Base-by-base conservation (phyloP, 2,888 invertebrate species). In the Orthosia incerta region DNA sequence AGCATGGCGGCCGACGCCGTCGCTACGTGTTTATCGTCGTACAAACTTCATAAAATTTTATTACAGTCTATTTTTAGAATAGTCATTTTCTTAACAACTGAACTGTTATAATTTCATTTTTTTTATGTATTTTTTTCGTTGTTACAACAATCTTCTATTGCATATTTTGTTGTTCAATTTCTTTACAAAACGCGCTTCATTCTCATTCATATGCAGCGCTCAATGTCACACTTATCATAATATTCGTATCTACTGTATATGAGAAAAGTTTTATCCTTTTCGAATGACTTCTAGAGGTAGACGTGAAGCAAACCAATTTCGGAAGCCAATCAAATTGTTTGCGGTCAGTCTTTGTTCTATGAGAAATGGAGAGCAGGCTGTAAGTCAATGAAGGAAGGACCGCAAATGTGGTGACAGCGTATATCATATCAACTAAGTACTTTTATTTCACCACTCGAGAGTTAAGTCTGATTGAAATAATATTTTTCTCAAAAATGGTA, bases 11-110 rank as follows among this genome's bases (percentile, higher is more conserved):
- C 71, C 60, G 59, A 63, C 72, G 66, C 39, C 66, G 70, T 76
- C 57, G 78, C 60, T 82, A 86, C 86, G 87, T 87, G 87, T 89
- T 90, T 91, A 91, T 91, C 86, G 88, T 84, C 85, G 79, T 84
- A 87, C 87, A 87, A 88, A 86, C 82, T 85, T 82, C 80, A 79
- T 63, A 76, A 77, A 59, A 71, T 82, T 84, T 87, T 88, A 84
- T 86, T 88, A 84, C 71, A 74, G 63, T 76, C 80, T 89, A 88
- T 88, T 89, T 90, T 88, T 85, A 85, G 85, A 79, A 39, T 77
- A 48, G 69, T 77, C 71, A 85, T 83, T 79, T 83, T 84, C 76
- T 72, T 77, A 68, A 74, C 74, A 74, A 80, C 62, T 66, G 61
- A 75, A 71, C 56, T 61, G 59, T 66, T 64, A 71, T 12, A 62